phyloP scores from a whole-genome alignment of 2,797 vertebrate genomes.

The Smutsia gigantea region DNA sequence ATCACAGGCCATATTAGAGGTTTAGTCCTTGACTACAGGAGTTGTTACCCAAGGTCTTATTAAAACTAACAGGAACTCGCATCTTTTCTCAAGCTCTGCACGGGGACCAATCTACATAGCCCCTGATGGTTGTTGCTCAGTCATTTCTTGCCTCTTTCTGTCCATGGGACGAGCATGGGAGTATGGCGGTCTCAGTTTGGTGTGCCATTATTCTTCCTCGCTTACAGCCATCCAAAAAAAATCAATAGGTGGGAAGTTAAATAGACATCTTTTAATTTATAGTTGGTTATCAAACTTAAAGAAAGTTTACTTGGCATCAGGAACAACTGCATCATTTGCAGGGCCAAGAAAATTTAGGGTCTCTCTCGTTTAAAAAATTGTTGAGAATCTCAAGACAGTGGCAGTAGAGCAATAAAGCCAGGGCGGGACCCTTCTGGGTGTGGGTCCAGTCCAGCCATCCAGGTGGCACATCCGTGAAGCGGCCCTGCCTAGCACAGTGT shows the following conservation, averaged over 20 bases:
- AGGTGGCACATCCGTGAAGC: background rate
- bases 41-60: background rate
- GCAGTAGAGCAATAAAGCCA: background rate
- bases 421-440: background rate
- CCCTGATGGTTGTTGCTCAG: background rate
- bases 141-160: background rate
- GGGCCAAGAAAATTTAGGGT: background rate
- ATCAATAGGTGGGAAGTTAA: background rate
- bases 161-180: too few species aligned
- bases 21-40: background rate
- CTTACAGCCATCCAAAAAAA: background rate
- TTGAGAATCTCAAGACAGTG: background rate
- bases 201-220: background rate
- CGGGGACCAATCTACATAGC: background rate
- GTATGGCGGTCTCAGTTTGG: background rate
- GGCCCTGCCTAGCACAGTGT: too few species aligned
- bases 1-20: background rate
- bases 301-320: background rate
- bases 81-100: background rate
- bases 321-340: background rate
- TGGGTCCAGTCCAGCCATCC: fast-evolving
- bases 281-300: background rate
- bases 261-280: constrained; percentile 13
- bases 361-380: background rate
- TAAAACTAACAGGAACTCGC: background rate